Evolutionary conservation across 2,888 invertebrate species (phyloP).

Genomic region (Drosophila silvestris): DNA sequence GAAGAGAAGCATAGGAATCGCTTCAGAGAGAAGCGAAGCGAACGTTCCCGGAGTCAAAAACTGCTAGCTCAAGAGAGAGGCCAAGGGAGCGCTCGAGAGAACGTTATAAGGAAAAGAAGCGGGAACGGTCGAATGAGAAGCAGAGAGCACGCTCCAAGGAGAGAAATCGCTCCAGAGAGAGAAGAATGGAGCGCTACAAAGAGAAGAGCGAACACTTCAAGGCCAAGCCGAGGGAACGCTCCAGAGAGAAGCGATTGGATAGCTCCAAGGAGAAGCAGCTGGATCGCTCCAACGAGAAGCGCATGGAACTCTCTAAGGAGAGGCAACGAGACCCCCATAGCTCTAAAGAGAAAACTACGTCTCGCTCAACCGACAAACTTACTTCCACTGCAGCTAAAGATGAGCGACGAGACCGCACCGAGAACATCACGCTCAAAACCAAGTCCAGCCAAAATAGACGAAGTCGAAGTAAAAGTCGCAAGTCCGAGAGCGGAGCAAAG

Average conservation of each 20-base stretch:
- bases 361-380: slow-evolving; percentile 5
- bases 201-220: slow-evolving; percentile 10
- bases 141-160: slow-evolving; percentile 10
- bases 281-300: slow-evolving; percentile 11
- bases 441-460: slow-evolving; percentile 11
- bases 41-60: slow-evolving; percentile 21
- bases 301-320: slow-evolving; percentile 12
- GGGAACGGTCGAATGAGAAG: slow-evolving; percentile 19
- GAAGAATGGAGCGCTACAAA: slow-evolving; percentile 4
- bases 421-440: not conserved
- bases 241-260: slow-evolving; percentile 9
- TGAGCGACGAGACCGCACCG: slow-evolving; percentile 6
- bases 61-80: slow-evolving; percentile 14
- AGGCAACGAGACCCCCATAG: not conserved
- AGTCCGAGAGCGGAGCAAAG: slow-evolving; percentile 23
- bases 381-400: not conserved
- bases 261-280: not conserved
- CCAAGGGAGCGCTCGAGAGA: slow-evolving; percentile 8
- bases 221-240: slow-evolving; percentile 20
- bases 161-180: slow-evolving; percentile 23
- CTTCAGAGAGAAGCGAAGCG: slow-evolving; percentile 17
- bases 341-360: slow-evolving; percentile 14
- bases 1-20: slow-evolving; percentile 18
- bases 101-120: slow-evolving; percentile 8
- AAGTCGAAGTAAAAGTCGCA: slow-evolving; percentile 35